A percentile compares a stretch with the other conserved stretches of the same genome.
Evolutionary conservation across 2,888 invertebrate genomes (phyloP).

Genomic region (Halocaridina rubra): DNA sequence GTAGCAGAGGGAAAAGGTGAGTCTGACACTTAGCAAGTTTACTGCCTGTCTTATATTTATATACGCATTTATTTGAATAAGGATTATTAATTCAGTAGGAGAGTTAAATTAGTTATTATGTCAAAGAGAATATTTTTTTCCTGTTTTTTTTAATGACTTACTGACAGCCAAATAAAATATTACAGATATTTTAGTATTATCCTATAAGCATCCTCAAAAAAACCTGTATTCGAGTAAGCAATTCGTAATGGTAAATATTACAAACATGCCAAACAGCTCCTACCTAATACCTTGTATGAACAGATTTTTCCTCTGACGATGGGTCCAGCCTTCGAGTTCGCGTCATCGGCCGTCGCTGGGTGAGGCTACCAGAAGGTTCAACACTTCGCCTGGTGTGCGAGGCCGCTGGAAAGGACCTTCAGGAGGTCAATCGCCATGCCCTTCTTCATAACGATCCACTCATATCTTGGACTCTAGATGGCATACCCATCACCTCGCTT

Average conservation of each 20-base stretch:
- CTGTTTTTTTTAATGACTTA: no score
- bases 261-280: no score
- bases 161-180: no score
- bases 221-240: no score
- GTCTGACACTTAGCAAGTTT: no score
- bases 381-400: slow-evolving; percentile 7
- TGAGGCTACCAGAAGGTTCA: neutral
- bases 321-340: neutral
- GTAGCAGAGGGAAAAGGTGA: slow-evolving; percentile 19
- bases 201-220: no score
- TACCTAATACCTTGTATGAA: no score
- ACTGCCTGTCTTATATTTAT: no score
- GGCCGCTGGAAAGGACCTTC: neutral
- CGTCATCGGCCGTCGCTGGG: neutral
- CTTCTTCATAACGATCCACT: neutral
- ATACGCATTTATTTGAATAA: no score
- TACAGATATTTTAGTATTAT: no score
- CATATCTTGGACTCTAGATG: slow-evolving; percentile 30
- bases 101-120: no score
- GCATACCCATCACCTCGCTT: neutral
- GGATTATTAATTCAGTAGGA: neutral
- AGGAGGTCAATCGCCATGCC: neutral
- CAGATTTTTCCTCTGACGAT: neutral
- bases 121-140: neutral
- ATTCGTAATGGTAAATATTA: no score